Conservation (phyloP, 2,113 vertebrate species). For the Micronycteris hirsuta region DNA sequence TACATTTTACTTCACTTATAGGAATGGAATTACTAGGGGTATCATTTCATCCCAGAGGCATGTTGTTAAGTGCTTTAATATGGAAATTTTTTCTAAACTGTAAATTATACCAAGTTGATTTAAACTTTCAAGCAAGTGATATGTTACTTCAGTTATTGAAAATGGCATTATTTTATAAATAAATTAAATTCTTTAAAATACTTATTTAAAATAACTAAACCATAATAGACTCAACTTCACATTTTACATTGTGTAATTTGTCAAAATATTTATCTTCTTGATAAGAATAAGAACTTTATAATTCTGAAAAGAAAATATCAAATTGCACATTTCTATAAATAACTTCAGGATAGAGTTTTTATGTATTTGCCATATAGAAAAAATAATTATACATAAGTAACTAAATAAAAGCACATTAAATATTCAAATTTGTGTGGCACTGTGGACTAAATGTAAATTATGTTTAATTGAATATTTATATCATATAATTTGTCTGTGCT, state of each 20-base stretch:
- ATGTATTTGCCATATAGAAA: background rate
- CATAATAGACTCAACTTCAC: background rate
- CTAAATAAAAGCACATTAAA: background rate
- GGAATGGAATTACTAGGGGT: background rate
- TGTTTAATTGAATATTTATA: background rate
- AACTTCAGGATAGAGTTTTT: background rate
- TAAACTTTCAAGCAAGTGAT: background rate
- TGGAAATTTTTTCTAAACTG: background rate
- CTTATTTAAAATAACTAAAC: background rate
- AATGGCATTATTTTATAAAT: background rate
- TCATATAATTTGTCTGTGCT: background rate
- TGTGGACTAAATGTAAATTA: background rate
- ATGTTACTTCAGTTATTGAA: background rate
- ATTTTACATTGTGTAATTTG: background rate
- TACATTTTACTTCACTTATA: background rate
- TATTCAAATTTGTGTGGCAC: background rate
- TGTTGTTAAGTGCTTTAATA: background rate
- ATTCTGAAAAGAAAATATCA: background rate
- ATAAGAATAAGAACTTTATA: background rate
- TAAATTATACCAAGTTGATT: background rate
- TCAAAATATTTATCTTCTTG: background rate
- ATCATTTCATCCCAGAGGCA: background rate
- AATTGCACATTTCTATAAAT: background rate
- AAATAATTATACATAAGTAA: background rate
- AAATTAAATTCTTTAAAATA: background rate